Evolutionary conservation across 2,113 vertebrate species (phyloP), one percentile per base, ranked within the genome.

Genomic region (Dipodomys spectabilis): DNA sequence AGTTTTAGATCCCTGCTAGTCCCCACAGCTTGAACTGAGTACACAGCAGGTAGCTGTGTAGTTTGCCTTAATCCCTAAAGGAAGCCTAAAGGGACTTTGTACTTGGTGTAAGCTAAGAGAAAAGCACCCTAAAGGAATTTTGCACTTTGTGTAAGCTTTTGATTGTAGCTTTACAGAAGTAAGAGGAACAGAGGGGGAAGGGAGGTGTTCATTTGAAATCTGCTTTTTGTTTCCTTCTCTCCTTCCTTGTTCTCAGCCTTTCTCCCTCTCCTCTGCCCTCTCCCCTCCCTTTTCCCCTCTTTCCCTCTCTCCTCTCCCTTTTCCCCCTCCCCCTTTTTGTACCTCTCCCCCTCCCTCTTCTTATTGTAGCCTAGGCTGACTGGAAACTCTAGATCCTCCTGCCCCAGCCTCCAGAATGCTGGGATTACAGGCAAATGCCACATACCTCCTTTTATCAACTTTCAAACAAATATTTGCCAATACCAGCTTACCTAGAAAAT

Each of bases 111-210:
- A 88, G 81, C n/a, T 49, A 49, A 49, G 49, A 49, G 49, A 49
- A 49, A 49, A 49, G 49, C 49, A 49, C 49, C 49, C 49, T 49
- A 49, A 49, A 49, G 49, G 49, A 49, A 49, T 12, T 49, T 49
- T 49, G 49, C 49, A 9, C 49, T 49, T 49, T 11, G 49, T 49
- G 49, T 49, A 49, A 49, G 49, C 49, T 49, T 62, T 86, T 93
- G 62, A 53, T 80, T 79, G 93, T 82, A 85, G 32, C 44, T 88
- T 92, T 75, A 93, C n/a, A 27, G 23, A 93, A 35, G 39, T 80
- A 81, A 72, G 45, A 82, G 53, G 68, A 27, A 6, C 27, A 64
- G 49, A 12, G 12, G 49, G 49, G 49, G 49, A 49, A 49, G 49
- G 49, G 39, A 39, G 39, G 39, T 39, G 39, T 39, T 39, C 39